These are phyloP conservation scores for Dexiosoma caninum DNA, from an alignment of 2,888 invertebrate species.

Conservation along the genomic window DNA sequence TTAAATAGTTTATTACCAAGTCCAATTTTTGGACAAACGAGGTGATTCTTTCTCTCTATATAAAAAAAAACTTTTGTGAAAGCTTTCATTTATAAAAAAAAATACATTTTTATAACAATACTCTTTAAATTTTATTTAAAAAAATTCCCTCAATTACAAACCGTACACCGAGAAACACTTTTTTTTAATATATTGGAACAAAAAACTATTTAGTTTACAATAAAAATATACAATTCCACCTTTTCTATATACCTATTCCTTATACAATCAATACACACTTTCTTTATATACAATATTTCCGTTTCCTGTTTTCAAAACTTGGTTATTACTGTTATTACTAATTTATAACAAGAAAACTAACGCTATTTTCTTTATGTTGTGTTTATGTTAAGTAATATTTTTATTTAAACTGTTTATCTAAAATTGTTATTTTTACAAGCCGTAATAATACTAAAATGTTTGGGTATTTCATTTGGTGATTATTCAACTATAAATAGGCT, in stretches of 20 bases:
- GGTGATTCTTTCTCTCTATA: slow-evolving; percentile 70
- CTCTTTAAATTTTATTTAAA: slow-evolving; percentile 54
- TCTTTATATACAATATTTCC: slow-evolving; percentile 51
- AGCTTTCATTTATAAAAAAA: slow-evolving; percentile 44
- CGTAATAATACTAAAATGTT: slow-evolving; percentile 1
- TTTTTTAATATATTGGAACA: slow-evolving; percentile 21
- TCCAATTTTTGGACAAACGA: slow-evolving; percentile 78
- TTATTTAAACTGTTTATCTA: background rate
- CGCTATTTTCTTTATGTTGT: slow-evolving; percentile 51
- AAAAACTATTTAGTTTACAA: slow-evolving; percentile 18
- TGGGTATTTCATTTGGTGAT: slow-evolving; percentile 23
- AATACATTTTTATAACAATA: slow-evolving; percentile 19
- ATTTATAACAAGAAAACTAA: slow-evolving; percentile 47
- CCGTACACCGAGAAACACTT: slow-evolving; percentile 64
- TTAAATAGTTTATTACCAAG: slow-evolving; percentile 77
- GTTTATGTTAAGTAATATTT: slow-evolving; percentile 35
- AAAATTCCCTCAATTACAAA: slow-evolving; percentile 46
- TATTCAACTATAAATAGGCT: slow-evolving; percentile 81
- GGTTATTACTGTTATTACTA: slow-evolving; percentile 42
- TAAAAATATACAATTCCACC: slow-evolving; percentile 1
- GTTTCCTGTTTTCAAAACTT: slow-evolving; percentile 56
- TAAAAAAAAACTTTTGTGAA: slow-evolving; percentile 27
- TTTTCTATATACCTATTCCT: slow-evolving; percentile 10
- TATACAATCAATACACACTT: slow-evolving; percentile 31
- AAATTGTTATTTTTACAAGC: background rate